Percentiles rank a stretch among this genome's conserved stretches.
These are phyloP conservation scores for Chelonus formosanus DNA, from an alignment of 2,888 invertebrate genomes.

Conservation along the genomic window DNA sequence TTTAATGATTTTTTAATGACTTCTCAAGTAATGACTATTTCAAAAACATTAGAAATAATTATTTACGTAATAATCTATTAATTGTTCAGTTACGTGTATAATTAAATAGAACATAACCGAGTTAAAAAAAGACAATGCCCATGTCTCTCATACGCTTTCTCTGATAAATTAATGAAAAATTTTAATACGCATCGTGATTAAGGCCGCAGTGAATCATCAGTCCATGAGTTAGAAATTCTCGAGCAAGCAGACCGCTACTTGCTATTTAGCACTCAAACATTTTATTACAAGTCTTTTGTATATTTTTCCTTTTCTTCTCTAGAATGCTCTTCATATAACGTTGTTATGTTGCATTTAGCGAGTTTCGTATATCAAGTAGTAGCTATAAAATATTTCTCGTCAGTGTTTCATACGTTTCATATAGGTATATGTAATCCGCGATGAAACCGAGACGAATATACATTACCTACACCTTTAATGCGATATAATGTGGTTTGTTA, in stretches of 20 bases:
- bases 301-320: slow-evolving; percentile 3
- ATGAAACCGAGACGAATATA: slow-evolving; percentile 27
- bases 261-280: slow-evolving; percentile 32
- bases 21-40: no score
- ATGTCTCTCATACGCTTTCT: slow-evolving; percentile 37
- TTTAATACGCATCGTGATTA: slow-evolving; percentile 37
- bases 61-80: not conserved
- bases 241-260: slow-evolving; percentile 41
- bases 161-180: slow-evolving; percentile 41
- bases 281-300: slow-evolving; percentile 10
- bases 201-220: slow-evolving; percentile 41
- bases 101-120: slow-evolving; percentile 8
- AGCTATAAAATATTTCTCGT: not conserved
- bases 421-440: not conserved
- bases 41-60: no score
- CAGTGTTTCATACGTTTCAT: slow-evolving; percentile 1
- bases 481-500: slow-evolving; percentile 50
- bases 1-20: no score
- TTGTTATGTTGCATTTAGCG: slow-evolving; percentile 4
- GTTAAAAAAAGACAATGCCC: slow-evolving; percentile 7
- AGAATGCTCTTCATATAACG: not conserved
- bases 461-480: slow-evolving; percentile 37
- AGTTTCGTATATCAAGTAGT: slow-evolving; percentile 16
- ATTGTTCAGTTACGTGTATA: not conserved
- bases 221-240: slow-evolving; percentile 41